phyloP scores from a whole-genome alignment of 2,797 vertebrate genomes.

The Balearica regulorum region DNA sequence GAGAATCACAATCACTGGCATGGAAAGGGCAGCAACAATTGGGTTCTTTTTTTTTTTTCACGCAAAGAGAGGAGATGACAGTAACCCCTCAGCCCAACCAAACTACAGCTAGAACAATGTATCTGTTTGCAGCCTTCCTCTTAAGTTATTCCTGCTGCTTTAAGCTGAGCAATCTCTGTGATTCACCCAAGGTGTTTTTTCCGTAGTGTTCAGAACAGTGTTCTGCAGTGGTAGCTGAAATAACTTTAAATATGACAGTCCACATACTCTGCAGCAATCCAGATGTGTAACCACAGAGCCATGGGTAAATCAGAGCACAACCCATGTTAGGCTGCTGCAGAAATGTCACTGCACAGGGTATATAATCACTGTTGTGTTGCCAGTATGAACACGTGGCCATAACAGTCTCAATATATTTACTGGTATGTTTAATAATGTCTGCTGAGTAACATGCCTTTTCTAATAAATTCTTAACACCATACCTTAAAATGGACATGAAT shows the following conservation, averaged over 20 bases:
- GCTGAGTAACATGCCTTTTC: neutral
- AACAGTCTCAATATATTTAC: neutral
- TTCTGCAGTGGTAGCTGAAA: neutral
- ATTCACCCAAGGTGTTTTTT: neutral
- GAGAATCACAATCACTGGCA: neutral
- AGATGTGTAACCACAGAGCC: neutral
- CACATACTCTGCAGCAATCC: neutral
- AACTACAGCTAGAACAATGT: neutral
- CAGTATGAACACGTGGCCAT: neutral
- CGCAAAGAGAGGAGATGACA: neutral
- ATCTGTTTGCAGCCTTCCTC: neutral
- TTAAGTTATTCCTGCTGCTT: neutral
- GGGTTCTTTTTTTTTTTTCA: neutral
- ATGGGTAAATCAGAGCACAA: neutral
- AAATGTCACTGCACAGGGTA: neutral
- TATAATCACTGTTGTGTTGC: neutral
- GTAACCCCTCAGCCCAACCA: neutral
- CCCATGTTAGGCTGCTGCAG: neutral
- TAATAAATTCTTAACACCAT: neutral
- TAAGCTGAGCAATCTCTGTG: neutral
- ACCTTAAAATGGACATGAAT: conserved; percentile 99
- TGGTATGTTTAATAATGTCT: neutral
- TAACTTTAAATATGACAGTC: neutral
- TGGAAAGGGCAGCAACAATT: neutral
- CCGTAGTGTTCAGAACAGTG: neutral